Percentiles rank a stretch among this genome's conserved stretches.
Evolutionary conservation across 2,888 invertebrate genomes (phyloP).

Genomic region (Heliconius charithonia): DNA sequence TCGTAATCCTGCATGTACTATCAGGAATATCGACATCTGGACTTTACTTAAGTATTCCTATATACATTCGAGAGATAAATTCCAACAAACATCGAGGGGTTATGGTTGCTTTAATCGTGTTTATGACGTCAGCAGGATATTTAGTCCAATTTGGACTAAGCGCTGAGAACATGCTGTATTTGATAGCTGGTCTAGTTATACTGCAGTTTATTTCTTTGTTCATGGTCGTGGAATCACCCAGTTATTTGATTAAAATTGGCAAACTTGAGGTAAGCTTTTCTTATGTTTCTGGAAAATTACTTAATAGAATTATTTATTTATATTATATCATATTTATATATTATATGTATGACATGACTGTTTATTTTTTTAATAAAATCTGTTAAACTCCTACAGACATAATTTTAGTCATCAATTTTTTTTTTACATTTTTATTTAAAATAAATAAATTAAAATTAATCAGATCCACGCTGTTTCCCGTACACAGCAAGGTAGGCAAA

Average conservation of each 20-base stretch:
- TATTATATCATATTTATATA: not conserved
- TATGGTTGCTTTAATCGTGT: conserved; percentile 57
- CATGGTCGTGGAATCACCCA: conserved; percentile 65
- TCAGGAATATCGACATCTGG: conserved; percentile 67
- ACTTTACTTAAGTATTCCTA: conserved; percentile 64
- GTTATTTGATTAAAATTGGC: conserved; percentile 64
- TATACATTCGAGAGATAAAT: conserved; percentile 66
- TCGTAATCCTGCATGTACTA: conserved; percentile 59
- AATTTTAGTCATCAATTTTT: no score
- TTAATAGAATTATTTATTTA: not conserved
- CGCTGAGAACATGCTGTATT: conserved; percentile 59
- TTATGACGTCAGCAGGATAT: conserved; percentile 65
- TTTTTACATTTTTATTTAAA: no score
- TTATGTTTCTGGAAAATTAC: not conserved
- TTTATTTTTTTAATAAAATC: no score
- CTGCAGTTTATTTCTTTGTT: conserved; percentile 62
- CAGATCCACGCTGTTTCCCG: no score
- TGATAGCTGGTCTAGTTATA: conserved; percentile 63
- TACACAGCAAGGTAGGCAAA: no score
- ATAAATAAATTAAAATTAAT: no score
- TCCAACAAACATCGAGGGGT: conserved; percentile 54
- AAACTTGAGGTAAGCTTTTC: conserved; percentile 59
- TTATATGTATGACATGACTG: no score
- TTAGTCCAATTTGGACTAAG: conserved; percentile 58
- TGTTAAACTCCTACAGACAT: no score